A percentile compares a stretch with the other conserved stretches of the same genome.
Conservation (phyloP, 2,888 invertebrate species). For the Sthenelais limicola region DNA sequence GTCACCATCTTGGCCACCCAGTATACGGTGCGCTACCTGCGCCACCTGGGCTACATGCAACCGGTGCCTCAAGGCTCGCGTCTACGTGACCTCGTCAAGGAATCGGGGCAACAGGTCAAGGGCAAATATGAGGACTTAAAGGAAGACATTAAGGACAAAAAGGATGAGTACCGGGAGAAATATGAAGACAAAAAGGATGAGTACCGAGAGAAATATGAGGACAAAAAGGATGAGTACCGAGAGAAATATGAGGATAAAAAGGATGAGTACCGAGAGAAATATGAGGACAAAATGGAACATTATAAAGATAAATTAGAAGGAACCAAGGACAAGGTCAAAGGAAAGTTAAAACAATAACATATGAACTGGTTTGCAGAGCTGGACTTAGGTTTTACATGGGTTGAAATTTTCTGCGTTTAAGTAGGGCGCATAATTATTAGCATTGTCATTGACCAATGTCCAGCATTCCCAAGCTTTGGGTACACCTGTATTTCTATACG, state of each 20-base stretch:
- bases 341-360: too few species aligned
- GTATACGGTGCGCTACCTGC: conserved; percentile 85
- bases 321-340: conserved; percentile 29
- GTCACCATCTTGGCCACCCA: conserved; percentile 93
- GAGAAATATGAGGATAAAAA: conserved; percentile 28
- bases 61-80: conserved; percentile 78
- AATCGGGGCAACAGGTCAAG: conserved; percentile 56
- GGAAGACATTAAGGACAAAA: conserved; percentile 32
- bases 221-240: conserved; percentile 6
- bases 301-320: conserved; percentile 24
- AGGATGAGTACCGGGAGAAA: conserved; percentile 41
- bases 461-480: too few species aligned
- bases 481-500: too few species aligned
- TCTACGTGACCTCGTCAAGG: conserved; percentile 59
- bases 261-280: conserved; percentile 30
- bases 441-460: too few species aligned
- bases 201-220: conserved; percentile 27
- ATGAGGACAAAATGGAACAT: conserved; percentile 23
- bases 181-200: conserved; percentile 41
- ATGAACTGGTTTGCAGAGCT: too few species aligned
- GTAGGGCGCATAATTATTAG: too few species aligned
- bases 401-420: too few species aligned
- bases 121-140: conserved; percentile 42
- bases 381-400: too few species aligned
- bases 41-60: conserved; percentile 85